Percentiles rank a stretch among this genome's conserved stretches.
Conservation (phyloP, 2,797 vertebrate species). For the Oryzias sinensis region DNA sequence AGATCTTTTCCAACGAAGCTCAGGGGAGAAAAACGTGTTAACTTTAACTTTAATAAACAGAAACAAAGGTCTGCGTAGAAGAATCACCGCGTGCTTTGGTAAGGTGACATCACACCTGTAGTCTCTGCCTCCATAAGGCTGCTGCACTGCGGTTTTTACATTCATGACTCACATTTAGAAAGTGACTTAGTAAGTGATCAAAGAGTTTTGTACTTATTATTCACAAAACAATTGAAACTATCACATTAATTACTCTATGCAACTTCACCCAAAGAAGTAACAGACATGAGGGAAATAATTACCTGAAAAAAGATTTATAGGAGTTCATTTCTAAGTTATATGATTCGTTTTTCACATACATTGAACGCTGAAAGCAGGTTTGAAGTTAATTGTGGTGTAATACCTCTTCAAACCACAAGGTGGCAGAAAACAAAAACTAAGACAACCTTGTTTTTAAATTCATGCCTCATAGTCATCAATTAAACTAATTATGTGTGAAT, state of each 20-base stretch:
- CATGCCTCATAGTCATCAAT: too few relatives aligned
- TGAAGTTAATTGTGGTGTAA: not conserved
- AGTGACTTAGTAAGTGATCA: conserved; percentile 1
- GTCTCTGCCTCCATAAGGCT: conserved; percentile 3
- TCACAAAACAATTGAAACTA: not conserved
- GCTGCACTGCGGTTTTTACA: conserved; percentile 20
- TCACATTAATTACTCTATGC: conserved; percentile 21
- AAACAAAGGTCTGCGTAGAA: not conserved
- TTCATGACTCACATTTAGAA: conserved; percentile 45
- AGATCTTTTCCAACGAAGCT: too few relatives aligned
- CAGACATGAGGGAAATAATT: too few relatives aligned
- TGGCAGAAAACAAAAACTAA: conserved; percentile 6
- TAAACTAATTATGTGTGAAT: too few relatives aligned
- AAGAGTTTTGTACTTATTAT: not conserved
- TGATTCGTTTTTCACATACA: too few relatives aligned
- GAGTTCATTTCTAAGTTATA: too few relatives aligned
- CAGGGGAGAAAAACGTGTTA: too few relatives aligned
- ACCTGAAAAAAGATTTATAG: too few relatives aligned
- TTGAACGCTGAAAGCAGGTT: too few relatives aligned
- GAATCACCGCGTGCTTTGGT: conserved; percentile 33
- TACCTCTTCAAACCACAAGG: not conserved
- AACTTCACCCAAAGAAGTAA: too few relatives aligned
- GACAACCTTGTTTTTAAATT: not conserved
- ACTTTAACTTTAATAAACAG: not conserved
- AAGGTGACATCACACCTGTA: conserved; percentile 21